Conservation (phyloP, 2,888 invertebrate species). For the Hirudinaria manillensis region DNA sequence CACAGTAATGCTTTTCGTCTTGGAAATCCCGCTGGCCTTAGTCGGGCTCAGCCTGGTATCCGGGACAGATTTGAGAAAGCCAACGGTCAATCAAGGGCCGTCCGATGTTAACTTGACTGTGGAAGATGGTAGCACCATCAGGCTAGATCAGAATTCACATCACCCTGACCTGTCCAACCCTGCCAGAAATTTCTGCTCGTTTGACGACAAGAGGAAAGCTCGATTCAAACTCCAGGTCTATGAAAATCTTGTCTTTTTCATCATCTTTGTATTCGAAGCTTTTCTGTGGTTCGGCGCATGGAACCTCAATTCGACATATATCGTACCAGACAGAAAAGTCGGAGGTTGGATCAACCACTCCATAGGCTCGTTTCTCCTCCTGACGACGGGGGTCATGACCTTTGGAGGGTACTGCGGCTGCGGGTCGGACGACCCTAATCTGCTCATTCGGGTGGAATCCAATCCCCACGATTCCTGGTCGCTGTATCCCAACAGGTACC, state of each 20-base stretch:
- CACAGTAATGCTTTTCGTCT: constrained; percentile 19
- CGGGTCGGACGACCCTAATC: constrained; percentile 24
- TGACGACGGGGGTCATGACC: constrained; percentile 34
- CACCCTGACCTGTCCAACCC: too few species aligned
- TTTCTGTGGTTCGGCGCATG: constrained; percentile 37
- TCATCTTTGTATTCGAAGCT: constrained; percentile 19
- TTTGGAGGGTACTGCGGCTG: constrained; percentile 32
- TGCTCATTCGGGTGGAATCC: neutral
- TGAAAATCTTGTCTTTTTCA: constrained; percentile 32
- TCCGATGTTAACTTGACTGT: too few species aligned
- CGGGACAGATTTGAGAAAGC: neutral
- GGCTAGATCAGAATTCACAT: neutral
- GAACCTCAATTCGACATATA: constrained; percentile 31
- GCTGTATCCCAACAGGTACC: constrained; percentile 28
- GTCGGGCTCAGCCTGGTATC: neutral
- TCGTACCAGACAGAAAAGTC: constrained; percentile 28
- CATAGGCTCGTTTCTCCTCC: constrained; percentile 27
- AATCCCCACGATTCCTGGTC: neutral
- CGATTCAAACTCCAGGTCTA: constrained; percentile 16
- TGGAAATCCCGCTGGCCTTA: constrained; percentile 19
- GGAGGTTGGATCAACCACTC: constrained; percentile 36
- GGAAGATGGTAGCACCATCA: too few species aligned
- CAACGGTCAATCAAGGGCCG: neutral
- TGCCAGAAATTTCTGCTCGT: too few species aligned
- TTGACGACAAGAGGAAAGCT: neutral